Base-by-base conservation (phyloP, 2,888 invertebrate species). In the Plebejus argus region DNA sequence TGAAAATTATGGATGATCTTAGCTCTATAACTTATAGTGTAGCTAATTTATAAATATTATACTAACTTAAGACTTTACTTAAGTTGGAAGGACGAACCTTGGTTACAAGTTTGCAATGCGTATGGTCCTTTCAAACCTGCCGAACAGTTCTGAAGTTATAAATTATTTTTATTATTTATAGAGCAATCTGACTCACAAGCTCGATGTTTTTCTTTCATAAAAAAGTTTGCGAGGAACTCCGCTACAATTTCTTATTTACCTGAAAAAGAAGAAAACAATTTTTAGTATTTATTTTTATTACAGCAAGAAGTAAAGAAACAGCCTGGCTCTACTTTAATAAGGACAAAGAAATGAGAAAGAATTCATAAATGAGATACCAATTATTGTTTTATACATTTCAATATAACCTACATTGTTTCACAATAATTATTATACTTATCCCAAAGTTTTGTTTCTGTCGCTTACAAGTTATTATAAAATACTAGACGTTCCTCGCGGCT, bases 161-260 rank as follows among this genome's bases (percentile, higher is more conserved):
- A 18, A 53, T 53, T 53, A 53, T 53, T 53, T 18, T 18, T 53
- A 53, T 18, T 23, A 61, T 23, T 23, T 23, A 23, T 23, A 12
- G 12, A 61, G 10, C 23, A 23, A 10, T 61, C 23, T 61, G 23
- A 61, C 61, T 61, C 10, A 61, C 61, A 10, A 23, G 20, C 20
- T 61, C 23, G 23, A 15, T 53, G 61, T 7, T 12, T 20, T 23
- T 10, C 10, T 20, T 12, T 3, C 61, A 23, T 12, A 12, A 12
- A 20, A 23, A 20, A 61, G 23, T 61, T 61, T 10, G 23, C 61
- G 20, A 23, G 23, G 4, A 61, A 23, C 23, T 61, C 61, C 12
- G 23, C 20, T 10, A 61, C 23, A 61, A 61, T 23, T 61, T 61
- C 61, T 23, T 61, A 61, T 61, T 61, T 61, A 61, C 61, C 61